Evolutionary conservation across 2,888 invertebrate genomes (phyloP).

Genomic region (Druceiella hillmani): DNA sequence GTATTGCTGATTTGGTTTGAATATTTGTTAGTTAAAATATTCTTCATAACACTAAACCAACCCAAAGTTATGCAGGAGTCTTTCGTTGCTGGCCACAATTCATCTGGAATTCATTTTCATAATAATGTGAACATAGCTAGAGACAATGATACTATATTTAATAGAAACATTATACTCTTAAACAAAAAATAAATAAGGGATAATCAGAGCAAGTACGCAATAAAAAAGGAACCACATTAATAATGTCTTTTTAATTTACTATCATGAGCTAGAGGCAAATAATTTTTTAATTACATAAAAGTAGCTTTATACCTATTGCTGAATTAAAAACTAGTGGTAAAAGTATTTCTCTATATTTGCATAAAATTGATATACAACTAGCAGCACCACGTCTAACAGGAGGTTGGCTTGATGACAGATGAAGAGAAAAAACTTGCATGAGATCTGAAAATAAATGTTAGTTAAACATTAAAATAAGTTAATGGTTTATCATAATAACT

Average conservation of each 20-base stretch:
- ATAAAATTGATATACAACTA: slow-evolving; percentile 72
- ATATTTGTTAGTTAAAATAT: too few relatives aligned
- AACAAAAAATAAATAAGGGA: not conserved
- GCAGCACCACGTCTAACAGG: slow-evolving; percentile 78
- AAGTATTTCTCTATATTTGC: slow-evolving; percentile 71
- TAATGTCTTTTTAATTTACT: too few relatives aligned
- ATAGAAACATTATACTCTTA: not conserved
- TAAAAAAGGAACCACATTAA: too few relatives aligned
- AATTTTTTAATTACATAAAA: too few relatives aligned
- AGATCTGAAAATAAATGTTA: too few relatives aligned
- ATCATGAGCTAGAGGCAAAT: too few relatives aligned
- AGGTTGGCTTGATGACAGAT: slow-evolving; percentile 59
- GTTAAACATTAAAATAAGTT: too few relatives aligned
- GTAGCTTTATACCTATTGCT: slow-evolving; percentile 33
- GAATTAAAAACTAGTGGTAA: slow-evolving; percentile 46
- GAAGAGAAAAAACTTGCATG: too few relatives aligned
- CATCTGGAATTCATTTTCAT: slow-evolving; percentile 37
- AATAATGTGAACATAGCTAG: too few relatives aligned
- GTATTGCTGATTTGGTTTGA: slow-evolving; percentile 39
- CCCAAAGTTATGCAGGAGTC: slow-evolving; percentile 51
- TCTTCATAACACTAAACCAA: slow-evolving; percentile 55
- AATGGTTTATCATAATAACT: too few relatives aligned
- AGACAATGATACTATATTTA: too few relatives aligned
- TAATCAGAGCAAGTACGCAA: slow-evolving; percentile 20
- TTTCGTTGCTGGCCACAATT: slow-evolving; percentile 49